A percentile compares a stretch with the other conserved stretches of the same genome.
phyloP scores from a whole-genome alignment of 30 jellyfish, hydroid and myxozoan genomes.

The Pseudorhiza aurosa region DNA sequence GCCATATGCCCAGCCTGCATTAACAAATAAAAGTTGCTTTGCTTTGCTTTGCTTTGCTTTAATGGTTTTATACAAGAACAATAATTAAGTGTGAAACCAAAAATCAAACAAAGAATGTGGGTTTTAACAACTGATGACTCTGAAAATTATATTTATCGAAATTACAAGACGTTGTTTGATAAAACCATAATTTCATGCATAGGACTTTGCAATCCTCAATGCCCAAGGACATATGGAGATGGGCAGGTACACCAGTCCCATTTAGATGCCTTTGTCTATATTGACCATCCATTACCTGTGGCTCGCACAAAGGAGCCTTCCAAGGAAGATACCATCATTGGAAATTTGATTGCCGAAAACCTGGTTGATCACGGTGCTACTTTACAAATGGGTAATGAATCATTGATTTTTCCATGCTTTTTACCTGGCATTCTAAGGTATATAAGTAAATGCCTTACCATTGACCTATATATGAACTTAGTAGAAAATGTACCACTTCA shows the following conservation, averaged over 20 bases:
- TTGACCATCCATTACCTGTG: constrained; percentile 66
- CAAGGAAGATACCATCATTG: constrained; percentile 65
- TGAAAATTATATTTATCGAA: too few relatives aligned
- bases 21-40: too few relatives aligned
- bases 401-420: not conserved
- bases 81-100: too few relatives aligned
- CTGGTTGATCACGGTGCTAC: constrained; percentile 89
- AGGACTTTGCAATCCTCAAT: constrained; percentile 75
- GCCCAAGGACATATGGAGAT: constrained; percentile 89
- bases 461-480: too few relatives aligned
- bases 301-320: constrained; percentile 54
- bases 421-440: too few relatives aligned
- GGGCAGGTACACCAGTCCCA: constrained; percentile 84
- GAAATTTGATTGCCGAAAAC: constrained; percentile 82
- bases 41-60: too few relatives aligned
- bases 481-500: too few relatives aligned
- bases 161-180: too few relatives aligned
- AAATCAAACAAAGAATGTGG: not conserved
- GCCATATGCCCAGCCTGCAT: too few relatives aligned
- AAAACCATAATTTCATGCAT: too few relatives aligned
- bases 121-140: not conserved
- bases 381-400: constrained; percentile 73
- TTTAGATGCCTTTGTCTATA: constrained; percentile 72
- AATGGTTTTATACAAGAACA: too few relatives aligned
- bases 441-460: too few relatives aligned